Evolutionary conservation across 2,113 vertebrate species (phyloP), one percentile per base, ranked within the genome.

Genomic region (Gopherus flavomarginatus): DNA sequence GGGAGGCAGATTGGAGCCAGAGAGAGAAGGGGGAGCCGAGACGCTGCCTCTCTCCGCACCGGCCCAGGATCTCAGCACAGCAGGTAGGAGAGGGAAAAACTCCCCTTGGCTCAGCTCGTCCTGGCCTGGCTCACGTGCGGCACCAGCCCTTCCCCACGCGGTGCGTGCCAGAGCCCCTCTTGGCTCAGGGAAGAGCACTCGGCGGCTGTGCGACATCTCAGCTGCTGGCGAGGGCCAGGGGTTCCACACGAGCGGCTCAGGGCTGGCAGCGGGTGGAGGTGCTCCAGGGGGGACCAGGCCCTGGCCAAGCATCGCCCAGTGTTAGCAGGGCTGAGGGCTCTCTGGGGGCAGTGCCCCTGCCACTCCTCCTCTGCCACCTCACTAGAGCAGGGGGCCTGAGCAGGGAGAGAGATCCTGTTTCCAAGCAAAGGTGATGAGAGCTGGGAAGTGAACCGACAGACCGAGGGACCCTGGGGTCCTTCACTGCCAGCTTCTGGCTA

Each of bases 91-190:
- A 14, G 35, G 4, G 17, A 7, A 19, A 26, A 2, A 5, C 65
- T 47, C 13, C 21, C 1, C 4, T 12, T 0, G 0, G 79, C 1
- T 0, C 49, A 2, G 0, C n/a, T 38, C 5, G 12, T 6, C 57
- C 35, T 21, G 19, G 65, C 65, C 65, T 9, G 54, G 8, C 11
- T 29, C 88, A 5, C 0, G 4, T 47, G 84, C 31, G 8, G 47
- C 77, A 10, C 27, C 6, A 19, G 5, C 35, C 56, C 2, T 0
- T 1, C 19, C 47, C 27, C n/a, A 44, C 1, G 0, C 31, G 57
- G 52, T 16, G 1, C 2, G 12, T 21, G 35, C 35, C 17, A 69
- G 35, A 38, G 65, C 19, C 62, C 31, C 13, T 13, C 31, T 65
- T 62, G 59, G 59, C 59, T 62, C 14, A 3, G 29, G 29, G 62